Evolutionary conservation across 92 coral and sea anemone genomes (phyloP).

Genomic region (Umimayanthus chanpuru): DNA sequence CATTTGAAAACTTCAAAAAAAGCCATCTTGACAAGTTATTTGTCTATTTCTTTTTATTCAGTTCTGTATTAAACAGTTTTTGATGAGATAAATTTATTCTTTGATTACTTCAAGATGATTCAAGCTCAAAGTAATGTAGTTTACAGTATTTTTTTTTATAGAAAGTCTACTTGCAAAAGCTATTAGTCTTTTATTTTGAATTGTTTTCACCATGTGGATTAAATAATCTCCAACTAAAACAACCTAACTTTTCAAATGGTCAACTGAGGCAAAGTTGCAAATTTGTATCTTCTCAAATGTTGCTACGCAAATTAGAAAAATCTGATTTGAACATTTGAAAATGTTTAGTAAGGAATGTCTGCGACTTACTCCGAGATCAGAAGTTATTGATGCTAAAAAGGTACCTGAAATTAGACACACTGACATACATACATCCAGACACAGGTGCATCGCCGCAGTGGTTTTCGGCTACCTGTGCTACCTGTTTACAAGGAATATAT

Average conservation of each 20-base stretch:
- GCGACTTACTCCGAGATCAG: not conserved
- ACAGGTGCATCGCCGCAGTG: constrained; percentile 23
- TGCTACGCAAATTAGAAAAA: not conserved
- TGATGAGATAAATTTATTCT: not conserved
- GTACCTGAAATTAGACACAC: constrained; percentile 14
- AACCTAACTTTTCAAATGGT: not conserved
- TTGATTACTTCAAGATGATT: not conserved
- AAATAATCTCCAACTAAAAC: too few relatives aligned
- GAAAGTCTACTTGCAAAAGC: too few relatives aligned
- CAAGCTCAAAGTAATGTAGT: too few relatives aligned
- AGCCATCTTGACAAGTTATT: too few relatives aligned
- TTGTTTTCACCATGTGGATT: not conserved
- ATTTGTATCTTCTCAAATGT: not conserved
- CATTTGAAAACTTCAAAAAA: not conserved
- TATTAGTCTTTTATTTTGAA: not conserved
- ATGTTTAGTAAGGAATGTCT: not conserved
- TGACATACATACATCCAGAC: constrained; percentile 20
- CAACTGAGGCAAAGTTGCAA: not conserved
- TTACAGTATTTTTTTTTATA: too few relatives aligned
- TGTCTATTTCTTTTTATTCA: not conserved
- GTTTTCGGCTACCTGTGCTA: constrained; percentile 26
- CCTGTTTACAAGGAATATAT: constrained; percentile 18
- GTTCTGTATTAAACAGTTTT: too few relatives aligned
- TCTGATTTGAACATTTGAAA: not conserved
- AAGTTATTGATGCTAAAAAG: not conserved